Percentiles rank a stretch among this genome's conserved stretches.
Conservation (phyloP, 2,797 vertebrate genomes). For the Danio kyathit region DNA sequence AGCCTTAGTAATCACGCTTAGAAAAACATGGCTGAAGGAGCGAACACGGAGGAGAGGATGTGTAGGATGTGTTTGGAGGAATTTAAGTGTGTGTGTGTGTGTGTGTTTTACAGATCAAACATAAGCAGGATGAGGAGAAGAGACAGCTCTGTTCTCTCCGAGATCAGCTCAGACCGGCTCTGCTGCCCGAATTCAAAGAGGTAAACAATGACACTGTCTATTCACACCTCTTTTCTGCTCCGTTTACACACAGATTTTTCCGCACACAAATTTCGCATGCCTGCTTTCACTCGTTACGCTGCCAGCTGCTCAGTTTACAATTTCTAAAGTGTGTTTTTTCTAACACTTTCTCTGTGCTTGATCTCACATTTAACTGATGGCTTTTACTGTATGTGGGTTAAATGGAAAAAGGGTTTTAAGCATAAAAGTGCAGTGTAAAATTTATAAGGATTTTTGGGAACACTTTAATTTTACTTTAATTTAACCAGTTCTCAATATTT, state of each 20-base stretch:
- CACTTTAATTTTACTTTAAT: no score
- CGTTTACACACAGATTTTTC: not conserved
- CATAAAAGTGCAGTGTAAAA: no score
- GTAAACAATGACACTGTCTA: conserved; percentile 59
- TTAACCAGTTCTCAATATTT: no score
- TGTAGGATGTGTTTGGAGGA: conserved; percentile 14
- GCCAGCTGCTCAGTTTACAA: not conserved
- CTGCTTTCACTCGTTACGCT: conserved; percentile 1
- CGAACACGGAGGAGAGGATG: conserved; percentile 9
- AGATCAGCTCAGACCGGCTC: conserved; percentile 75
- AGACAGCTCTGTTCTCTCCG: conserved; percentile 79
- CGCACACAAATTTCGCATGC: not conserved
- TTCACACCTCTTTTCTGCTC: not conserved
- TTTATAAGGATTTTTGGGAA: no score
- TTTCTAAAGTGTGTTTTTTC: not conserved
- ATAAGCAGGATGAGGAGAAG: conserved; percentile 85
- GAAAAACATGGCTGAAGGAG: conserved; percentile 11
- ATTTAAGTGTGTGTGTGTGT: conserved; percentile 49
- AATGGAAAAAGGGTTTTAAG: no score
- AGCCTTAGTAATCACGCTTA: conserved; percentile 30
- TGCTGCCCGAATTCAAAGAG: conserved; percentile 78
- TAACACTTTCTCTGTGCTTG: not conserved
- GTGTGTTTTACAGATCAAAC: conserved; percentile 79
- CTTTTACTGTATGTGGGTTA: not conserved
- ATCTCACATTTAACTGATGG: not conserved